These are phyloP conservation scores for Coendou prehensilis DNA, from an alignment of 2,797 vertebrate genomes.

Conservation along the genomic window DNA sequence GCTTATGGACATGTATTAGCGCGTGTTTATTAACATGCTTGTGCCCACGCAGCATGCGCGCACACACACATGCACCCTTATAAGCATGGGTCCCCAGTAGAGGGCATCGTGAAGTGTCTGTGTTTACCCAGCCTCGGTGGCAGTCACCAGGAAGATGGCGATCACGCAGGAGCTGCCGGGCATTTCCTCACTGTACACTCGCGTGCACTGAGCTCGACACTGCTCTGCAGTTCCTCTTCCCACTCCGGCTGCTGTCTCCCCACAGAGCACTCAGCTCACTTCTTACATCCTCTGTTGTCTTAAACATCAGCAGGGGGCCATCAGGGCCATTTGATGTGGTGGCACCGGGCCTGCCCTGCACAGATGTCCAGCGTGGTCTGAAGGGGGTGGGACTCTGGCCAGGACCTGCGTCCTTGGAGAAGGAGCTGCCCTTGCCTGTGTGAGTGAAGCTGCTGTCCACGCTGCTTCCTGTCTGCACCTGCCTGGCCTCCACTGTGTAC, in stretches of 20 bases:
- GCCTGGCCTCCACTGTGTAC: not conserved
- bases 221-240: not conserved
- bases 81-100: not conserved
- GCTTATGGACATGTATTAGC: not conserved
- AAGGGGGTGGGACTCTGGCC: not conserved
- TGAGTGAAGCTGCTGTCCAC: not conserved
- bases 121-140: not conserved
- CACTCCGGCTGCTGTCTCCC: not conserved
- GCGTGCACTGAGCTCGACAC: not conserved
- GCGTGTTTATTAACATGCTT: not conserved
- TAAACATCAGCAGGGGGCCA: not conserved
- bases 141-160: not conserved
- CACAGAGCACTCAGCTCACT: not conserved
- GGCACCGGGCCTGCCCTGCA: not conserved
- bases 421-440: not conserved
- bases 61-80: fast-evolving
- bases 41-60: not conserved
- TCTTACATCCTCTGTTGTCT: not conserved
- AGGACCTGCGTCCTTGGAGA: not conserved
- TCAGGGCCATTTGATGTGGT: not conserved
- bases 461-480: not conserved
- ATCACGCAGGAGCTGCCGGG: not conserved
- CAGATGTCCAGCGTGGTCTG: not conserved
- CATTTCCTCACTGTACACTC: not conserved
- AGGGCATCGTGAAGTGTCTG: not conserved